A percentile compares a stretch with the other conserved stretches of the same genome.
Conservation (phyloP, 92 coral and sea anemone species). For the Heliopora coerulea region DNA sequence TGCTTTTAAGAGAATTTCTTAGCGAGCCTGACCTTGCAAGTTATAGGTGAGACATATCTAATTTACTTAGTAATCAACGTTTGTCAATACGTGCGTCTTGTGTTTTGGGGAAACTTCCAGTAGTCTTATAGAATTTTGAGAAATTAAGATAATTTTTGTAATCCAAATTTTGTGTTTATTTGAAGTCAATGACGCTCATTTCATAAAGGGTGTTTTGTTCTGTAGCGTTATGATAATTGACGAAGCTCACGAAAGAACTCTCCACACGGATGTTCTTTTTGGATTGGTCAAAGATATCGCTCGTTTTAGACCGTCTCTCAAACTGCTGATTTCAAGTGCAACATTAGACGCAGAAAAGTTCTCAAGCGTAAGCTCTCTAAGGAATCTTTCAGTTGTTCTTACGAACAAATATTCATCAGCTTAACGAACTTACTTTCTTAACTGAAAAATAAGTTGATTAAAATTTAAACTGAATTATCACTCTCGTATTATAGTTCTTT, state of each 20-base stretch:
- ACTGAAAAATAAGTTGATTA: background rate
- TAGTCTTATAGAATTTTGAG: too few species aligned
- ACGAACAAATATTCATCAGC: background rate
- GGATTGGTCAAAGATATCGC: constrained; percentile 96
- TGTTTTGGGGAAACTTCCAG: too few species aligned
- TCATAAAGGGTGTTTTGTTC: constrained; percentile 2
- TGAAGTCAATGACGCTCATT: too few species aligned
- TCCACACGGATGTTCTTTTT: constrained; percentile 93
- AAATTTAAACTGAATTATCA: background rate
- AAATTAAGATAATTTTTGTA: too few species aligned
- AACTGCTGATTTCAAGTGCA: constrained; percentile 93
- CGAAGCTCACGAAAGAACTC: constrained; percentile 96
- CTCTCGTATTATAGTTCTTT: constrained; percentile 67
- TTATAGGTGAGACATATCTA: constrained; percentile 79
- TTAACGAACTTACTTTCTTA: background rate
- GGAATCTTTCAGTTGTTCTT: background rate
- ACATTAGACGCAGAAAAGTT: constrained; percentile 98
- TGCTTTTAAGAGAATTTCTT: constrained; percentile 92
- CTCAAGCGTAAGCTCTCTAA: constrained; percentile 58
- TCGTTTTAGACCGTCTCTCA: constrained; percentile 86
- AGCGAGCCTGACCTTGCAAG: constrained; percentile 97
- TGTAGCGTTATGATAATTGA: constrained; percentile 88
- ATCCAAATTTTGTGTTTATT: too few species aligned
- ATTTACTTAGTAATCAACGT: too few species aligned
- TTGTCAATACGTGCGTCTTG: too few species aligned